These are phyloP conservation scores for Barnardius zonarius DNA, from an alignment of 2,113 vertebrate genomes.

Conservation along the genomic window DNA sequence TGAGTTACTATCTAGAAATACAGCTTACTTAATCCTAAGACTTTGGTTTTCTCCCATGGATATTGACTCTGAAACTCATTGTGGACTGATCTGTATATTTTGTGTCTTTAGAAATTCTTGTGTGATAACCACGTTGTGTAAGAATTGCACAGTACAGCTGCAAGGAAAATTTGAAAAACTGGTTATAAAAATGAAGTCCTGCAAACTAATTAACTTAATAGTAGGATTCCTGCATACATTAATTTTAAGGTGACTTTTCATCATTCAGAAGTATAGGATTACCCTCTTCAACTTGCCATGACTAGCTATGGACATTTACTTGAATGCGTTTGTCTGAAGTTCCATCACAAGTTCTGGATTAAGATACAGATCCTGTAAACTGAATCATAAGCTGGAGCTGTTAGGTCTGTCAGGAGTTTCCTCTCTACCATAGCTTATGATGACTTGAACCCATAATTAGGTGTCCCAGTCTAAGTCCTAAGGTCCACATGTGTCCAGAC, in stretches of 20 bases:
- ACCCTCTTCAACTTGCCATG: background rate
- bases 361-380: background rate
- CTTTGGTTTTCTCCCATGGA: accelerated
- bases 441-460: background rate
- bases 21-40: background rate
- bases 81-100: background rate
- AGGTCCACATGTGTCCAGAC: background rate
- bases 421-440: background rate
- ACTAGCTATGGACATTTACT: background rate
- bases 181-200: background rate
- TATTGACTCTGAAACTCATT: background rate
- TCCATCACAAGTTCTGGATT: background rate
- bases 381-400: background rate
- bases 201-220: background rate
- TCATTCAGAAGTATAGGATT: background rate
- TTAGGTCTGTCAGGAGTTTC: background rate
- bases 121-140: background rate
- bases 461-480: background rate
- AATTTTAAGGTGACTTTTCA: background rate
- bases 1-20: background rate
- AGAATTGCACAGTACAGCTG: background rate
- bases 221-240: background rate
- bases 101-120: background rate
- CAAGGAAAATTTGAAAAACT: background rate
- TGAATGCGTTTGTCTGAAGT: background rate